A percentile compares a stretch with the other conserved stretches of the same genome.
phyloP scores from a whole-genome alignment of 2,113 vertebrate species.

The Dissostichus mawsoni region DNA sequence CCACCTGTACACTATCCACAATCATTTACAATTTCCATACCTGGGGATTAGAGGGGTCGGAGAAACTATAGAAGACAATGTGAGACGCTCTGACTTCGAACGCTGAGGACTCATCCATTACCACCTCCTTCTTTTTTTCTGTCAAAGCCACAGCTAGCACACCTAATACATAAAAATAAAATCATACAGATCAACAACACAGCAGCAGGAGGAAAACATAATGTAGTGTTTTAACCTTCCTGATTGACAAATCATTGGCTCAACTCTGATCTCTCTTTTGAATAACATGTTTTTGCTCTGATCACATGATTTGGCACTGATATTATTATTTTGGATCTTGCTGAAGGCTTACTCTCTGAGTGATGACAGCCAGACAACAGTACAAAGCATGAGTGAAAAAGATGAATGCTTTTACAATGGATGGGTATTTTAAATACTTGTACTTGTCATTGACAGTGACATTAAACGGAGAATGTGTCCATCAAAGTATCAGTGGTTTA shows the following conservation, averaged over 20 bases:
- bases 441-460: background rate
- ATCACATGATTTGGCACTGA: constrained; percentile 6
- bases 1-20: background rate
- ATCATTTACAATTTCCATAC: constrained; percentile 74
- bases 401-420: background rate
- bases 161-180: constrained; percentile 79
- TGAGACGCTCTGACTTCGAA: constrained; percentile 79
- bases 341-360: background rate
- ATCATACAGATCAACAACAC: constrained; percentile 19
- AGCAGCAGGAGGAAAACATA: background rate
- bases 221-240: background rate
- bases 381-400: background rate
- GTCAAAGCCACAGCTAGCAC: constrained; percentile 88
- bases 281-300: background rate
- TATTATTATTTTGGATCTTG: background rate
- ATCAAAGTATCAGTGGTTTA: too few species aligned
- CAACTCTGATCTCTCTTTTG: constrained; percentile 6
- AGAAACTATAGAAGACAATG: constrained; percentile 91
- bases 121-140: constrained; percentile 75
- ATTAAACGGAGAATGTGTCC: background rate
- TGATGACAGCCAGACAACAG: constrained; percentile 9
- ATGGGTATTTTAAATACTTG: background rate
- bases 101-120: constrained; percentile 74
- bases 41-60: constrained; percentile 88
- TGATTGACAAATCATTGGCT: background rate